Base-by-base conservation (phyloP, 2,113 vertebrate genomes). In the Lipophrys pholis region DNA sequence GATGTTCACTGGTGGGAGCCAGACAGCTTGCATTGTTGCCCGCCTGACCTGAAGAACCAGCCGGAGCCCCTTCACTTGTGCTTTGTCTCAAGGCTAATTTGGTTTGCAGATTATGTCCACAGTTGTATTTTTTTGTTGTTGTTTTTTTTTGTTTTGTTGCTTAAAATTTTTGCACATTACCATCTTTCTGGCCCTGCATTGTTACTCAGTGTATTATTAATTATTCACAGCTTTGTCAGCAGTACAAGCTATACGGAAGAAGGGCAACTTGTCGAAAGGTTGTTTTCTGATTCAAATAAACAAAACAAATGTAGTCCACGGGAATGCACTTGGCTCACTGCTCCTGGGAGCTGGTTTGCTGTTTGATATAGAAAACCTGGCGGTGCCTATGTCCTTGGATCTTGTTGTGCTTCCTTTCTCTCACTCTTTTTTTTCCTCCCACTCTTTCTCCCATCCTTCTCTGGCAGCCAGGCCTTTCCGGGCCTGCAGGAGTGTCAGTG, bases 281-380 rank as follows among this genome's bases (percentile, higher is more conserved):
- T 39, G 1, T 39, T 12, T 12, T 55, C 16, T 63, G 36, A 76
- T 69, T 69, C 56, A 53, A 63, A 69, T 56, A 66, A 60, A 63
- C 50, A 30, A 30, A 69, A 56, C 58, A 38, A 7, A 6, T 7
- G 2, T 61, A 11, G 62, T 68, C 64, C 16, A 11, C 21, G 35
- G 57, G 45, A 67, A 46, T 80, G 75, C 51, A 71, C 45, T 76
- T 81, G 73, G 60, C 55, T 71, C 21, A 15, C 45, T 59, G 55
- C 67, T 73, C 42, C 64, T 64, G 41, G 14, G 51, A 38, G 67
- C 64, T 59, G 56, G 38, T 58, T 58, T 69, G 56, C 67, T 78
- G 74, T 84, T 83, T 82, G 39, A 76, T 83, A 71, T 40, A 57
- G 30, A 67, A 57, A 73, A 62, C 65, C 59, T 79, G 61, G 62